Evolutionary conservation across 2,888 invertebrate genomes (phyloP), one percentile per base, ranked within the genome.

Genomic region (Sphaerophoria taeniata): DNA sequence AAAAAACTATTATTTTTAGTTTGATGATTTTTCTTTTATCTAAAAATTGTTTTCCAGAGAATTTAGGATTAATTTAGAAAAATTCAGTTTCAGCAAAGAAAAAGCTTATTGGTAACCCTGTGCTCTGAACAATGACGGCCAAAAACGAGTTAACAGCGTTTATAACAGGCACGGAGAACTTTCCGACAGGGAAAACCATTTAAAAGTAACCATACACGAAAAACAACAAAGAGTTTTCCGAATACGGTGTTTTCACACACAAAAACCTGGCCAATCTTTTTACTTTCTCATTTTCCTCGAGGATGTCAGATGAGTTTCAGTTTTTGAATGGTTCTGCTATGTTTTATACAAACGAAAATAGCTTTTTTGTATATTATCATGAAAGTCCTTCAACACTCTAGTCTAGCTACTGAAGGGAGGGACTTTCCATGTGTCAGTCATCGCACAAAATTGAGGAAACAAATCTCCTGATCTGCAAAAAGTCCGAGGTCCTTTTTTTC

Each of bases 271-370:
- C 49, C 69, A 55, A 63, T 63, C 47, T 43, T 73, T 69, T 72
- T 72, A 53, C 49, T 69, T 61, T 69, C 39, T 43, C 4, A 49
- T 67, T 49, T 60, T 58, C 60, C 39, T 76, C 60, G 61, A 72
- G 43, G 56, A 73, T 72, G 58, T 56, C 55, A 67, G 72, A 82
- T 76, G 65, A 76, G 51, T 76, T 76, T 72, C 39, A 36, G 67
- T 53, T 67, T 53, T 31, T 43, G 74, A 56, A 2, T 34, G 16
- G 51, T 75, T 24, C 24, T 24, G 70, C 63, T 56, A n/a, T n/a
- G 11, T 12, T 43, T 43, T 12, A 43, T 43, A 33, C 51, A 47
- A 33, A 49, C 65, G 16, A 73, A 51, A 45, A 24, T 24, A 24
- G 2, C 24, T 67, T 65, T 72, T 45, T 67, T 39, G 34, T 43